Conservation (phyloP, 1,140 invertebrate species). For the Papilio dardanus region DNA sequence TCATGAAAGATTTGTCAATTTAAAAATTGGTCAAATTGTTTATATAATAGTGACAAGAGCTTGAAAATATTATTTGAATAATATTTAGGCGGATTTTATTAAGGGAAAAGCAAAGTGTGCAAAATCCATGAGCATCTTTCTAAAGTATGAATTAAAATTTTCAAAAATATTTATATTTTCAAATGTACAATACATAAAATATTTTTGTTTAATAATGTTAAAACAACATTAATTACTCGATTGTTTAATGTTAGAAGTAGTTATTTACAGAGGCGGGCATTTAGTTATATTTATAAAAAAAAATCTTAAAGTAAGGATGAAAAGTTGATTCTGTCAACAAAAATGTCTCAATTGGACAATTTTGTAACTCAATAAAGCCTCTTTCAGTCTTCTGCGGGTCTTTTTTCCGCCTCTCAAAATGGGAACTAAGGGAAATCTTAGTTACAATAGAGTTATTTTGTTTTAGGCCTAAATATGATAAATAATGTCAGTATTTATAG, state of each 20-base stretch:
- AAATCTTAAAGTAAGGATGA: neutral
- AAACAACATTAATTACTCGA: neutral
- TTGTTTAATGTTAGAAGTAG: neutral
- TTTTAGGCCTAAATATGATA: neutral
- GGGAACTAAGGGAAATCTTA: neutral
- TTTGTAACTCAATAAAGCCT: neutral
- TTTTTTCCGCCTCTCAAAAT: neutral
- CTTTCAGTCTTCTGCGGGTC: slow-evolving; percentile 6
- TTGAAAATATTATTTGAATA: neutral
- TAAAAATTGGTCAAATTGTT: neutral
- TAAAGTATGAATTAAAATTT: neutral
- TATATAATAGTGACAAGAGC: neutral
- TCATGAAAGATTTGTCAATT: slow-evolving; percentile 3
- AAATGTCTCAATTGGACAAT: neutral
- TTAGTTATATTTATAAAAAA: neutral
- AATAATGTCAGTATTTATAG: neutral
- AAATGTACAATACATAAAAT: neutral
- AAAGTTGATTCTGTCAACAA: neutral
- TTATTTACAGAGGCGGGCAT: neutral
- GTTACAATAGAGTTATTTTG: neutral
- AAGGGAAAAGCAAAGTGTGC: neutral
- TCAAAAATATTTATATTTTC: neutral
- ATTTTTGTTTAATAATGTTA: neutral
- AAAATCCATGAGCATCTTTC: neutral
- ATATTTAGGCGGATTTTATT: slow-evolving; percentile 3